Base-by-base conservation (phyloP, 2,797 vertebrate species). In the Loriculus beryllinus region DNA sequence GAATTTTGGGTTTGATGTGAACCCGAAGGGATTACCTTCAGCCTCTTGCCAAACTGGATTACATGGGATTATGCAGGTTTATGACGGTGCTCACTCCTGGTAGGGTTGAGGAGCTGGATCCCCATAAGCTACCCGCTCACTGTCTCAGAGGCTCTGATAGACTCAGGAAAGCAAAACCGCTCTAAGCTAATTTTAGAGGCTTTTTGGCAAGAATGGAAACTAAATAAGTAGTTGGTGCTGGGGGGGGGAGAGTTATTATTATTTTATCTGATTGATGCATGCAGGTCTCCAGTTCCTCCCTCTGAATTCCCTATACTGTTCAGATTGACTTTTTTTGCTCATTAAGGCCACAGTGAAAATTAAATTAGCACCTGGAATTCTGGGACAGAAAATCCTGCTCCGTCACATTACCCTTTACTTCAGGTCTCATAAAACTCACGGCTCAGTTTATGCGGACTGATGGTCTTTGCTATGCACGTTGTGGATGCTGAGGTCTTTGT, bases 51-150 rank as follows among this genome's bases (percentile, higher is more conserved):
- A 28, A 77, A 20, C 28, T 68, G 84, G 42, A 21, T 57, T 11
- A 6, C 0, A 3, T 1, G 48, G 78, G 20, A 18, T 43, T 47
- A 28, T 0, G 10, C 7, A 26, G 6, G 25, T 14, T 39, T 13
- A 7, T 0, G 8, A 4, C 42, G 33, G 21, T 67, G 12, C 31
- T 78, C 10, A 3, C 8, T 35, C 8, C 23, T 21, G 5, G 29
- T 1, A 29, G 23, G 47, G 21, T 3, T 40, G 20, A 72, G 69
- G 33, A 65, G 11, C 21, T 47, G 28, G 9, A 28, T 51, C 29
- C 42, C 33, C 43, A 7, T 10, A 9, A 14, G 20, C 40, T 45
- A 37, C 3, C 40, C 13, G 17, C 19, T 28, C 31, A 10, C 6
- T 25, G 4, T 4, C 49, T 37, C 10, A 23, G 49, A 25, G 45